phyloP scores from a whole-genome alignment of 2,113 vertebrate genomes.

The Paramisgurnus dabryanus region DNA sequence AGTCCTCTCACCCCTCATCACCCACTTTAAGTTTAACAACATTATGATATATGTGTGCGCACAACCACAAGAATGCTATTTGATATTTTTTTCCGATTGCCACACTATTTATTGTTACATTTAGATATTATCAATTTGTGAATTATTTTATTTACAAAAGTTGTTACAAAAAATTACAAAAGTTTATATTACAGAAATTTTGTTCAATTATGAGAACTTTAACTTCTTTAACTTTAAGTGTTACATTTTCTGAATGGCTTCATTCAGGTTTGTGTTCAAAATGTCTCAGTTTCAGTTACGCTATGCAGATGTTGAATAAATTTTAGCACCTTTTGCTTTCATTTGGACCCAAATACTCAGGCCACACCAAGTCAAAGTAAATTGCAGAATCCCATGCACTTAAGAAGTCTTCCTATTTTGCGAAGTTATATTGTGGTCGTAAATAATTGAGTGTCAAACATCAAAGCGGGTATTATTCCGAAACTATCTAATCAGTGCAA shows the following conservation, averaged over 20 bases:
- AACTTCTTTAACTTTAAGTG: no score
- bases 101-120: background rate
- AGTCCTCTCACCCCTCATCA: background rate
- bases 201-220: no score
- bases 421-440: background rate
- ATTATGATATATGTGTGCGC: slow-evolving; percentile 12
- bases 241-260: no score
- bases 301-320: background rate
- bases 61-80: background rate
- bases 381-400: background rate
- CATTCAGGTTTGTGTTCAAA: background rate
- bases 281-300: background rate
- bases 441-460: slow-evolving; percentile 15
- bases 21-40: slow-evolving; percentile 11
- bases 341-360: background rate
- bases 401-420: slow-evolving; percentile 25
- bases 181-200: no score
- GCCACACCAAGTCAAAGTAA: background rate
- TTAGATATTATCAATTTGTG: no score
- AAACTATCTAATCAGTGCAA: slow-evolving; percentile 49
- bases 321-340: background rate
- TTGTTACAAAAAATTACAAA: no score
- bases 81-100: background rate
- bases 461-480: slow-evolving; percentile 34
- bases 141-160: no score